A percentile compares a stretch with the other conserved stretches of the same genome.
Evolutionary conservation across 2,888 invertebrate species (phyloP).

Genomic region (Phortica magna): DNA sequence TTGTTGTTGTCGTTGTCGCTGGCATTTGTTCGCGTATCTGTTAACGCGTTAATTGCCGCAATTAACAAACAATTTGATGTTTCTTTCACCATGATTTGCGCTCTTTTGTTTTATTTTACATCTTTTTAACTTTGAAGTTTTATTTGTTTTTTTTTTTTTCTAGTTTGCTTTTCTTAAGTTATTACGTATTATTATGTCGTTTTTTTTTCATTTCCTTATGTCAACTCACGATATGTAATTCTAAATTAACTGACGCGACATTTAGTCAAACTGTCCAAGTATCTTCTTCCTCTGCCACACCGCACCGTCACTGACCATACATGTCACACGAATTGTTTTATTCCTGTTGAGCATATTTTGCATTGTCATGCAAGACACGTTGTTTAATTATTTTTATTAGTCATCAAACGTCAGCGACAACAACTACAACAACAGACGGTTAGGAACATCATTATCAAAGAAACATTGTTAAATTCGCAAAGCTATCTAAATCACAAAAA

Average conservation of each 20-base stretch:
- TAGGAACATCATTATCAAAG: not conserved
- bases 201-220: constrained; percentile 8
- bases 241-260: not conserved
- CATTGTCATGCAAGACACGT: constrained; percentile 5
- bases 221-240: constrained; percentile 16
- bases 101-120: constrained; percentile 18
- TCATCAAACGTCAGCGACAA: not conserved
- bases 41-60: constrained; percentile 57
- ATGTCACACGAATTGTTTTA: not conserved
- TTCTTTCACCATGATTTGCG: constrained; percentile 9
- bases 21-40: constrained; percentile 39
- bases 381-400: constrained; percentile 27
- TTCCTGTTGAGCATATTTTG: not conserved
- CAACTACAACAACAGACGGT: not conserved
- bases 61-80: constrained; percentile 53
- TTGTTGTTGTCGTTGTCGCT: constrained; percentile 35
- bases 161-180: not conserved
- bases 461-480: not conserved
- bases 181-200: constrained; percentile 2
- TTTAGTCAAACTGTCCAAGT: not conserved
- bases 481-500: not conserved
- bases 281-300: too few species aligned
- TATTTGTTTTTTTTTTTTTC: constrained; percentile 7
- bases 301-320: not conserved
- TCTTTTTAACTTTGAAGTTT: constrained; percentile 43